Evolutionary conservation across 2,797 vertebrate species (phyloP).

Genomic region (Catharus ustulatus): DNA sequence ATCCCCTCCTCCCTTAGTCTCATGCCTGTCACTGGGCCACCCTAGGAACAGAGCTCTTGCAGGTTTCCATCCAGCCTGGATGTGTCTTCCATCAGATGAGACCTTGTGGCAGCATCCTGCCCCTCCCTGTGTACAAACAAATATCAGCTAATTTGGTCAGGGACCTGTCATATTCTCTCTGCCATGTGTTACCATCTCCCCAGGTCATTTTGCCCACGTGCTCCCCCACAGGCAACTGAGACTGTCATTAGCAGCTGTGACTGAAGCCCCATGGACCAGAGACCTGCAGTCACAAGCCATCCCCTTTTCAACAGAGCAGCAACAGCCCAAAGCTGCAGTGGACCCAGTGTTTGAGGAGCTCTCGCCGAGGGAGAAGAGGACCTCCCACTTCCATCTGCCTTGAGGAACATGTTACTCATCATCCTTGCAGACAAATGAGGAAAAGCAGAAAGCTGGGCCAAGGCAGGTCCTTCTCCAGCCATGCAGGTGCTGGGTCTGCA

Average conservation of each 20-base stretch:
- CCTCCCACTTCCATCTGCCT: slow-evolving; percentile 2
- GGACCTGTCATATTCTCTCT: rapidly evolving
- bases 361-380: background rate
- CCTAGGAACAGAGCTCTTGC: background rate
- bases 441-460: background rate
- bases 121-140: background rate
- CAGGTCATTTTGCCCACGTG: rapidly evolving
- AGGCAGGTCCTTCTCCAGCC: background rate
- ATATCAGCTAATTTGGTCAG: background rate
- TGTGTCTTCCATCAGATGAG: background rate
- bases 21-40: background rate
- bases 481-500: background rate
- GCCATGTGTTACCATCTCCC: background rate
- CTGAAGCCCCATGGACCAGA: background rate
- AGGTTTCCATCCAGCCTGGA: background rate
- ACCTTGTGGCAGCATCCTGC: background rate
- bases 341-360: background rate
- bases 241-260: background rate
- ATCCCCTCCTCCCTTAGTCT: background rate
- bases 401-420: background rate
- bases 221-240: background rate
- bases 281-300: background rate
- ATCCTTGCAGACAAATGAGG: background rate
- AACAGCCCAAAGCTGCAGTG: background rate
- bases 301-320: background rate